Evolutionary conservation across 2,888 invertebrate species (phyloP), one percentile per base, ranked within the genome.

Genomic region (Andrena camellia): DNA sequence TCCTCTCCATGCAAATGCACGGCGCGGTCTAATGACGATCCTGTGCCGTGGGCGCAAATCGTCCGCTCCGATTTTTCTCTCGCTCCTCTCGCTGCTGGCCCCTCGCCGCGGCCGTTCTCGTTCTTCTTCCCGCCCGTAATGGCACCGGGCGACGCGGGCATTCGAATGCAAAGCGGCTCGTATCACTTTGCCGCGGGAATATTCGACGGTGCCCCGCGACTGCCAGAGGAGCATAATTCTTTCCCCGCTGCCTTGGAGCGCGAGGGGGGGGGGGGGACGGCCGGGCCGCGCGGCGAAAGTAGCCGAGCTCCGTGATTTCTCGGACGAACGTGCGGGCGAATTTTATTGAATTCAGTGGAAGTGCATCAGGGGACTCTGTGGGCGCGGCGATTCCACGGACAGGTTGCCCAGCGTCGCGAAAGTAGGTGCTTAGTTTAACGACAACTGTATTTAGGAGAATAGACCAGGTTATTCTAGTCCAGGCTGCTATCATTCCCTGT

Each of bases 1-100:
- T 91, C 90, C 91, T 92, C 87, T 84, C 81, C 78, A 92, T 92
- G 91, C 91, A 92, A 92, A 92, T 92, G 75, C 79, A 42, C 80
- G 83, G 78, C 78, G 84, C 84, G 86, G 87, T 91, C 91, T 92
- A 92, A 93, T 91, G 92, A 93, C 90, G 90, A 89, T 90, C 88
- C 88, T 86, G 89, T 85, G 86, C 86, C 88, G 78, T 82, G 86
- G 86, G 88, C 87, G 89, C 86, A 90, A 90, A 90, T 91, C 90
- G 89, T 84, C 86, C 86, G 78, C 84, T 85, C 85, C 86, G 88
- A 90, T 91, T 91, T 90, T 89, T 89, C 84, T 71, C 64, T 52
- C 59, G 66, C 63, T 69, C n/a, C 52, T 69, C 33, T 17, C 54
- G 42, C 54, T n/a, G 17, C 50, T 29, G n/a, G 31, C n/a, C 35